Evolutionary conservation across 2,797 vertebrate species (phyloP), one percentile per base, ranked within the genome.

Genomic region (Oreortyx pictus): DNA sequence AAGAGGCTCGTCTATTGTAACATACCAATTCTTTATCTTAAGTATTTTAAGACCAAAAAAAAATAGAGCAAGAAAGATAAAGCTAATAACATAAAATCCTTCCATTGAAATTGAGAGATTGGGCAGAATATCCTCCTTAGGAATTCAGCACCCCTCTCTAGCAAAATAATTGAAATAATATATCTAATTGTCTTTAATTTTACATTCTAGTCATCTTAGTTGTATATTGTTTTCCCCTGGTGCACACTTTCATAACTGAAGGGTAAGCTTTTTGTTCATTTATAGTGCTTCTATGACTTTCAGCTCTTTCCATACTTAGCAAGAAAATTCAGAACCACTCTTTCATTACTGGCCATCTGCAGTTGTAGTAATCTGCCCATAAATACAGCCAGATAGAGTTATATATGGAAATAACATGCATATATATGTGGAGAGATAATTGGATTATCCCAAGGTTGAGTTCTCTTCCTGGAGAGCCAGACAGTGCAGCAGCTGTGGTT

Each of bases 331-430:
- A 83, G 67, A 88, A 57, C 41, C 0, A 0, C 77, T 70, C 24
- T 89, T 93, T 93, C 24, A 57, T 76, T 86, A 91, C 76, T 91
- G 80, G n/a, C 67, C 71, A 65, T 82, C 56, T 91, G 61, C 82
- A 88, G 86, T 88, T 84, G 50, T 6, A 70, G 64, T 79, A 73
- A 88, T 67, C 74, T 86, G 71, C 57, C 52, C 54, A 76, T 49
- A 88, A 60, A 46, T 82, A 62, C 14, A 88, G 68, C 37, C 72
- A 92, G 80, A 72, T 87, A 49, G 14, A 87, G 68, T 65, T 67
- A 41, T 94, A 44, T 27, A 16, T 88, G 81, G 90, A 92, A 93
- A 92, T 92, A 79, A 78, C 52, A 44, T 22, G 44, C 27, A n/a
- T 64, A 25, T 22, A 56, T 61, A 12, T 87, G 18, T 68, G 61